phyloP scores from a whole-genome alignment of 2,888 invertebrate species.

The Cryptosula pallasiana region DNA sequence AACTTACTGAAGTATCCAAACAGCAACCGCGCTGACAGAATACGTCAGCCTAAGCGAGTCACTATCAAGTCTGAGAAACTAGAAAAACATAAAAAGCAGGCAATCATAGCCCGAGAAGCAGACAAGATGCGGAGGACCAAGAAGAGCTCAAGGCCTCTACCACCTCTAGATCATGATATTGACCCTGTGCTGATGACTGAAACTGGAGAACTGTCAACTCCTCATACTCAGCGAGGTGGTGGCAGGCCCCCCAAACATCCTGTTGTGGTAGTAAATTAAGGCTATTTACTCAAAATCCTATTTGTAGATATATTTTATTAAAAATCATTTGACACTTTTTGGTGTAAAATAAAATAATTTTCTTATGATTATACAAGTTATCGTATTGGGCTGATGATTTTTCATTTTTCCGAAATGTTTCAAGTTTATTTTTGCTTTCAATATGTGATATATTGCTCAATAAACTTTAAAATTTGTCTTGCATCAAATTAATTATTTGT shows the following conservation, averaged over 20 bases:
- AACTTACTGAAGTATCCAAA: conserved; percentile 46
- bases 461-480: no score
- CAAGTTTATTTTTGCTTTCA: no score
- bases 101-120: neutral
- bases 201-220: neutral
- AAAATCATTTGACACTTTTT: no score
- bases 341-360: no score
- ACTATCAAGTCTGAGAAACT: conserved; percentile 32
- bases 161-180: conserved; percentile 12
- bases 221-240: neutral
- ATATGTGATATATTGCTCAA: no score
- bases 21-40: conserved; percentile 45
- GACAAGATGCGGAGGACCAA: conserved; percentile 9
- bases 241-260: conserved; percentile 10
- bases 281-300: no score
- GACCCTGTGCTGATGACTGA: conserved; percentile 21
- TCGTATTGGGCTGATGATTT: no score
- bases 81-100: conserved; percentile 28
- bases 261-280: conserved; percentile 2
- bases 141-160: neutral
- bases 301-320: no score
- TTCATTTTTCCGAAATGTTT: no score
- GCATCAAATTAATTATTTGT: no score
- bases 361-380: no score
- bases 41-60: conserved; percentile 42